These are phyloP conservation scores for Balaeniceps rex DNA, from an alignment of 2,113 vertebrate genomes.

Conservation along the genomic window DNA sequence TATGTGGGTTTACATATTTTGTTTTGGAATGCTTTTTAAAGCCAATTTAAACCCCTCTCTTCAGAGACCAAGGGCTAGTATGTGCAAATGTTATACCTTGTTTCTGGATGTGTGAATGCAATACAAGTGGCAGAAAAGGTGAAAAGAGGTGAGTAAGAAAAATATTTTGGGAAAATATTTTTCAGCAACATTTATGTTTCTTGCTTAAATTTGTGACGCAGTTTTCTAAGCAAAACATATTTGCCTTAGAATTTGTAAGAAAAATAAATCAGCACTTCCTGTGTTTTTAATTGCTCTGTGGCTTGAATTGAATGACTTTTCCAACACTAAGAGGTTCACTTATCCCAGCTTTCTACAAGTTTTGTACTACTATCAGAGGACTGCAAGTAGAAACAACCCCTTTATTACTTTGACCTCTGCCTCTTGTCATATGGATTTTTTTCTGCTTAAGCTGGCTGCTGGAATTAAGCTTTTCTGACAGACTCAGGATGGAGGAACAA, in stretches of 20 bases:
- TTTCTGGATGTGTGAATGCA: background rate
- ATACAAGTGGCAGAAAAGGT: background rate
- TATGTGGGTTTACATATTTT: background rate
- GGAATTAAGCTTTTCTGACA: background rate
- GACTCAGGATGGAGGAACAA: background rate
- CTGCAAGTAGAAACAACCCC: background rate
- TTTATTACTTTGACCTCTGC: background rate
- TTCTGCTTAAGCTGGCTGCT: background rate
- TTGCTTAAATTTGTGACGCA: conserved; percentile 6
- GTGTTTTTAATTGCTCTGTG: background rate
- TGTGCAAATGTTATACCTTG: background rate
- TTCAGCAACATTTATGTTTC: background rate
- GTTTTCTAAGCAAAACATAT: conserved; percentile 23
- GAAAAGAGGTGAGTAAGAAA: background rate
- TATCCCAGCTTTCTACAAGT: background rate
- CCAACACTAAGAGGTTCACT: background rate
- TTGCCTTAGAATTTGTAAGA: background rate
- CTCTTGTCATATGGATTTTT: background rate
- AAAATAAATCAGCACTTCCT: background rate
- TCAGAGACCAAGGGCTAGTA: background rate
- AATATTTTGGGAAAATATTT: conserved; percentile 2
- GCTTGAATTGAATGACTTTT: background rate
- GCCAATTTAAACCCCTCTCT: background rate
- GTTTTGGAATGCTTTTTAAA: conserved; percentile 15
- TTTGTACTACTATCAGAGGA: background rate